Evolutionary conservation across 2,797 vertebrate genomes (phyloP).

Genomic region (Crenuchus spilurus): DNA sequence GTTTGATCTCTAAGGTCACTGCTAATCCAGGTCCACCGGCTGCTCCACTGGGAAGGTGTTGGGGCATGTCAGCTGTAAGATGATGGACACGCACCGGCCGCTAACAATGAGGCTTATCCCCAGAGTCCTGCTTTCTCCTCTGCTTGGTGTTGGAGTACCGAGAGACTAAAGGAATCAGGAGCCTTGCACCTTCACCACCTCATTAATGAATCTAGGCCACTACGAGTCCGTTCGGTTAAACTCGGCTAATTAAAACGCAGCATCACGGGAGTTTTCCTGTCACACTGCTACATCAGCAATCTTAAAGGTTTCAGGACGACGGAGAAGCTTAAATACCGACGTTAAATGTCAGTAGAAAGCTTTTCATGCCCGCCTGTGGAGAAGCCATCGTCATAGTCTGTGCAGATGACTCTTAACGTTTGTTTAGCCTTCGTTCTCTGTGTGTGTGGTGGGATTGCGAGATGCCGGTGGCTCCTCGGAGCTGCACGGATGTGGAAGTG

Average conservation of each 20-base stretch:
- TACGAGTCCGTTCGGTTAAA: conserved; percentile 44
- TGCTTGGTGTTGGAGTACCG: conserved; percentile 5
- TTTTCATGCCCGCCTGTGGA: too few relatives aligned
- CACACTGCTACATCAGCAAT: conserved; percentile 11
- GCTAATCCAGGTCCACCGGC: conserved; percentile 35
- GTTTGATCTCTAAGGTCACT: conserved; percentile 30
- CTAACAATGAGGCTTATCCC: background rate
- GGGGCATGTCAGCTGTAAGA: conserved; percentile 1
- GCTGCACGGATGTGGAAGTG: conserved; percentile 9
- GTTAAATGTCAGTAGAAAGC: too few relatives aligned
- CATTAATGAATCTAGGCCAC: conserved; percentile 58
- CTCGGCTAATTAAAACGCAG: conserved; percentile 52
- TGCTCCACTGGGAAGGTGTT: conserved; percentile 41
- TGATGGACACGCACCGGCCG: background rate
- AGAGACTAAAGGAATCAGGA: conserved; percentile 41
- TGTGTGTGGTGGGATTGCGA: conserved; percentile 16
- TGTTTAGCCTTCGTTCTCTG: background rate
- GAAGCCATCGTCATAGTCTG: too few relatives aligned
- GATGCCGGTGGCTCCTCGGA: conserved; percentile 24
- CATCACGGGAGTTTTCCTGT: conserved; percentile 48
- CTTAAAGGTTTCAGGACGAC: conserved; percentile 2
- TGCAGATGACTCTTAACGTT: background rate
- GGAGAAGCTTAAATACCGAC: too few relatives aligned
- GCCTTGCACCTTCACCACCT: conserved; percentile 50
- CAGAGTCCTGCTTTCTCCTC: background rate